These are phyloP conservation scores for Chaetorhynchus papuensis DNA, from an alignment of 2,113 vertebrate genomes.

Conservation along the genomic window DNA sequence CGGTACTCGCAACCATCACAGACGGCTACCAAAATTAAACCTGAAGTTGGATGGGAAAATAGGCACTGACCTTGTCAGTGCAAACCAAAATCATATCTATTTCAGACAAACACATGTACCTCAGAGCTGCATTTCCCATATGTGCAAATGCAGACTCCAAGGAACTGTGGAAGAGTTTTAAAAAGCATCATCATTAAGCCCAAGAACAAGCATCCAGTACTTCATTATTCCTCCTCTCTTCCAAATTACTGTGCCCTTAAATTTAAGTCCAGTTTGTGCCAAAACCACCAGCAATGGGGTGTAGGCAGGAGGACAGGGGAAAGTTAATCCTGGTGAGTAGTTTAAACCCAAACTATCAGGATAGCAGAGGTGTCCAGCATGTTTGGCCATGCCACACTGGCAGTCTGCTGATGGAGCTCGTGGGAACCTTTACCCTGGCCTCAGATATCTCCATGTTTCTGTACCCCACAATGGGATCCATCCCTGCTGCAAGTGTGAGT, in stretches of 20 bases:
- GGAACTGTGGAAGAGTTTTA: neutral
- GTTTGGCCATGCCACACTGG: neutral
- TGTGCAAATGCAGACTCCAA: neutral
- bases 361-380: neutral
- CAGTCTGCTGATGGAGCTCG: fast-evolving
- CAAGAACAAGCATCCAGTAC: neutral
- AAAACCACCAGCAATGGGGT: neutral
- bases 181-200: neutral
- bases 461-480: neutral
- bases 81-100: neutral
- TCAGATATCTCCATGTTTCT: neutral
- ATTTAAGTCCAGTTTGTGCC: neutral
- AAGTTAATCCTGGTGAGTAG: neutral
- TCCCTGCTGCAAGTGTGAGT: neutral
- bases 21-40: slow-evolving; percentile 18
- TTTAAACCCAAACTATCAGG: neutral
- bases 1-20: neutral
- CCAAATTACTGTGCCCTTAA: neutral
- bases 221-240: neutral
- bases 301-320: neutral
- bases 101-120: neutral
- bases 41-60: slow-evolving; percentile 33
- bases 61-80: slow-evolving; percentile 37
- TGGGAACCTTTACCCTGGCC: neutral
- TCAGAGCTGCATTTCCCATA: neutral